Evolutionary conservation across 1,140 invertebrate genomes (phyloP).

Genomic region (Camponotus pennsylvanicus): DNA sequence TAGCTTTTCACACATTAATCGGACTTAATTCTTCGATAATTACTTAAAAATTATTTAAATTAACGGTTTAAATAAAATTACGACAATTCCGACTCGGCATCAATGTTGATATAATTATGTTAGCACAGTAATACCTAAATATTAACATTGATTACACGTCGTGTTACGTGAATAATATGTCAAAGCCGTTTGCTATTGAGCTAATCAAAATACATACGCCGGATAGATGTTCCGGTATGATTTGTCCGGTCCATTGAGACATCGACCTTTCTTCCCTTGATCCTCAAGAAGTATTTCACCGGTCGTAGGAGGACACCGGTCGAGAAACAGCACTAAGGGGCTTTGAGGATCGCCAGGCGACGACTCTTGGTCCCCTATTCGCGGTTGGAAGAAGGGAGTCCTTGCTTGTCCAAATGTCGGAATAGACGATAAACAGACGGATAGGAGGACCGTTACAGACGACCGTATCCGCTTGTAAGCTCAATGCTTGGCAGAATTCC

Average conservation of each 20-base stretch:
- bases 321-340: slow-evolving; percentile 61
- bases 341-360: slow-evolving; percentile 71
- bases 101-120: slow-evolving; percentile 25
- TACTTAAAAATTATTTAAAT: neutral
- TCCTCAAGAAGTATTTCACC: slow-evolving; percentile 64
- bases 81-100: neutral
- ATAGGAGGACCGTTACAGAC: slow-evolving; percentile 69
- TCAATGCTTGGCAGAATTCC: slow-evolving; percentile 74
- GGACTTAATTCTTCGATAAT: neutral
- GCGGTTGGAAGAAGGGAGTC: slow-evolving; percentile 56
- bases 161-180: slow-evolving; percentile 22
- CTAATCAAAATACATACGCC: slow-evolving; percentile 61
- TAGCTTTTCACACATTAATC: neutral
- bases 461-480: slow-evolving; percentile 70
- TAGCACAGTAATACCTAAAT: neutral
- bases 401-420: slow-evolving; percentile 70
- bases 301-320: slow-evolving; percentile 50
- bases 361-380: slow-evolving; percentile 43
- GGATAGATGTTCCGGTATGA: slow-evolving; percentile 60
- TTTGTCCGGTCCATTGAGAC: slow-evolving; percentile 70
- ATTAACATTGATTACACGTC: neutral
- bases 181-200: slow-evolving; percentile 42
- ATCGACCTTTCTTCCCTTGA: slow-evolving; percentile 62
- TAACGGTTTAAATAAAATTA: neutral
- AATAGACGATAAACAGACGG: slow-evolving; percentile 77